Evolutionary conservation across 2,888 invertebrate genomes (phyloP), one percentile per base, ranked within the genome.

Genomic region (Aplocera efformata): DNA sequence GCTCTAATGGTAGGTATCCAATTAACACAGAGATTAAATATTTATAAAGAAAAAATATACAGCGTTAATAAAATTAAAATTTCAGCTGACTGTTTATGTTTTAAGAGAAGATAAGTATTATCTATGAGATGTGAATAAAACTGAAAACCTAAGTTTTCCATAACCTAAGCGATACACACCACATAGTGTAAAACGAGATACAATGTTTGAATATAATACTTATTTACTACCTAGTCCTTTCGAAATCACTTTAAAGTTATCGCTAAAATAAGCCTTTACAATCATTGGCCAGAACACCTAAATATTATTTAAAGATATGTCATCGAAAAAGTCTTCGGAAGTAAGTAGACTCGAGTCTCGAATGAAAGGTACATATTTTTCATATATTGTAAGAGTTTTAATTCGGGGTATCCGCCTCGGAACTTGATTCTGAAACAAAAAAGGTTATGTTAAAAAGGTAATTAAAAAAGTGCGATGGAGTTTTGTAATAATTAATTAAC

Each of bases 351-450:
- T 33, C n/a, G n/a, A n/a, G n/a, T 26, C 6, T 10, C 8, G 6
- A 17, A 30, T 7, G 10, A 7, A 17, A 21, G n/a, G 21, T 10
- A 30, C 3, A 3, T 30, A 30, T 7, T 13, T 13, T 21, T 7
- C 11, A 23, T 31, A 29, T 7, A 30, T 6, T 10, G 22, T 11
- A 24, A 17, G 5, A 26, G 23, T 28, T 10, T 52, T 47, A 50
- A 30, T 79, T 75, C 23, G 63, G 56, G 22, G 62, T 51, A 33
- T 72, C 75, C 41, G 32, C 22, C 28, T 80, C 82, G 23, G 64
- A 53, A 65, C 66, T 79, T 34, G 75, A 58, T 43, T 77, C 83
- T 79, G 83, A 24, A 76, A 80, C 53, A 50, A 54, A 57, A 54
- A 44, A 7, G 22, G 10, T 32, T 1, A 35, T 22, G 10, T 38